Evolutionary conservation across 2,888 invertebrate genomes (phyloP), one percentile per base, ranked within the genome.

Genomic region (Noctua janthe): DNA sequence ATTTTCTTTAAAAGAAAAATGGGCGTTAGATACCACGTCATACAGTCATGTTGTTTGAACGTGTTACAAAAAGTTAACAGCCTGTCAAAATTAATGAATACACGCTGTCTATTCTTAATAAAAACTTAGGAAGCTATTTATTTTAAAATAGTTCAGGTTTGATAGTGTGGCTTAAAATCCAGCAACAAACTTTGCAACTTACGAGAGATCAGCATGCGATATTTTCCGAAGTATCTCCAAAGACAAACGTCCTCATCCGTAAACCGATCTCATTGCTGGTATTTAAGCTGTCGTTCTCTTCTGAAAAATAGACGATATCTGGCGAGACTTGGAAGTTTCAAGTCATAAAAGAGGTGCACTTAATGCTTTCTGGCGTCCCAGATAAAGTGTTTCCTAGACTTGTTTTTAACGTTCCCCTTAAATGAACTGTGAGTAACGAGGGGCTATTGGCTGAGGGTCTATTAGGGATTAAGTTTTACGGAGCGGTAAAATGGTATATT

Each of bases 361-460:
- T 88, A 88, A 90, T 84, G 83, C 72, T 80, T 81, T 72, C 82
- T 82, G 81, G 81, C 73, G 78, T 81, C 74, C 72, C 23, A 82
- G 85, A 88, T 88, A 89, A 78, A 88, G 78, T 72, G 76, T 78
- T 83, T 84, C 80, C 82, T 80, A 71, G 80, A 84, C 78, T 84
- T 87, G 87, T 87, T 89, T 87, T 87, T 89, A 87, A 82, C 64
- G 80, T 72, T 87, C 71, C 29, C 67, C 64, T 79, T 76, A 87
- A 89, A 87, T 87, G 87, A 84, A 87, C 87, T 87, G 87, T 69
- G 69, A 81, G 79, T 74, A 82, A 89, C 69, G 77, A 72, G 76
- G 10, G 51, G 76, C 84, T 86, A 81, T 71, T 71, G 81, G 71
- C 69, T 43, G 66, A 56, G 17, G 29, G 59, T 78, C 71, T 64